Evolutionary conservation across 2,797 vertebrate species (phyloP).

Genomic region (Neomorphus geoffroyi): DNA sequence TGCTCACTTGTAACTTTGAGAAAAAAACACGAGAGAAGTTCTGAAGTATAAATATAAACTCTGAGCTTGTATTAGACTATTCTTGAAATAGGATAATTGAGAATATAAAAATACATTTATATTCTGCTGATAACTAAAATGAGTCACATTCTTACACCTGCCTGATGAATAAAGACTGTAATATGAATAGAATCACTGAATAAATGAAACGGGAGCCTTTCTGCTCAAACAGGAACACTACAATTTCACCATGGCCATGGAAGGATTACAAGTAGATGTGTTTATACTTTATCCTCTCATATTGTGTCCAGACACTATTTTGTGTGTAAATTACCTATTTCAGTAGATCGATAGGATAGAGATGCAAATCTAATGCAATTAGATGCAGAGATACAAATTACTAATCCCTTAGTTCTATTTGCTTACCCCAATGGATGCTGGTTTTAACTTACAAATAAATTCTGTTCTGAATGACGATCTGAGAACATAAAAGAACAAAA

Average conservation of each 20-base stretch:
- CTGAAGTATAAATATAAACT: not conserved
- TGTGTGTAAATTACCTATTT: constrained; percentile 54
- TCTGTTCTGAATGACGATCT: not conserved
- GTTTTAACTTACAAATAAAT: constrained; percentile 28
- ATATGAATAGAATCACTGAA: not conserved
- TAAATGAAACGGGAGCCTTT: not conserved
- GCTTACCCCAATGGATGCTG: not conserved
- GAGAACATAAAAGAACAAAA: constrained; percentile 27
- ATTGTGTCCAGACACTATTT: constrained; percentile 43
- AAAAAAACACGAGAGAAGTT: not conserved
- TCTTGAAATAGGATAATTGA: not conserved
- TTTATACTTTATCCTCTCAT: constrained; percentile 43
- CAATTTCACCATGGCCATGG: not conserved
- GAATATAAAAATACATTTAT: not conserved
- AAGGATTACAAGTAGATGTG: constrained; percentile 34
- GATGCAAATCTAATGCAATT: constrained; percentile 61
- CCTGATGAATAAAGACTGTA: constrained; percentile 6
- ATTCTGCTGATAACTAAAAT: not conserved
- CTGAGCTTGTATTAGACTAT: not conserved
- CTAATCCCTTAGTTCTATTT: constrained; percentile 35
- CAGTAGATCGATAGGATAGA: constrained; percentile 33
- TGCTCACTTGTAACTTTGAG: too few species aligned
- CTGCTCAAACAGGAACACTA: not conserved
- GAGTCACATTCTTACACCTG: not conserved
- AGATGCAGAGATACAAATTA: constrained; percentile 56